Evolutionary conservation across 2,888 invertebrate genomes (phyloP).

Genomic region (Coremacera marginata): DNA sequence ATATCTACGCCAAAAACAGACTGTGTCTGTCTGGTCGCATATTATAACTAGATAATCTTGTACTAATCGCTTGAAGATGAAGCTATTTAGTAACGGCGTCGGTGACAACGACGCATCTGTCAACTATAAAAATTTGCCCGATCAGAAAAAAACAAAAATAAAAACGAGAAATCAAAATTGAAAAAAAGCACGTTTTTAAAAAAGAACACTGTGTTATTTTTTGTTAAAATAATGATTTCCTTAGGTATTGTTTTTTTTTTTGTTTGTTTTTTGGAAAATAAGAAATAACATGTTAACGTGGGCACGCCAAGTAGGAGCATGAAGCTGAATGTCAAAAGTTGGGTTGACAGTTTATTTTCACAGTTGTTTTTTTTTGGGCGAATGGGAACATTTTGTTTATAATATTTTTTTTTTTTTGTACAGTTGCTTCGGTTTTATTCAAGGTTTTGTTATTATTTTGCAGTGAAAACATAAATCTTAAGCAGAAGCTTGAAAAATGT

Average conservation of each 20-base stretch:
- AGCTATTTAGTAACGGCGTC: not conserved
- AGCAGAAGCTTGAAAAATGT: not conserved
- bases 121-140: not conserved
- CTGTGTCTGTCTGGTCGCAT: too few relatives aligned
- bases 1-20: too few relatives aligned
- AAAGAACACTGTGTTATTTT: not conserved
- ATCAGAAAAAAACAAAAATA: not conserved
- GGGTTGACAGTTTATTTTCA: not conserved
- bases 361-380: not conserved
- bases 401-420: not conserved
- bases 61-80: not conserved
- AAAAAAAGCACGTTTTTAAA: not conserved
- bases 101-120: not conserved
- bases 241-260: too few relatives aligned
- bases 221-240: not conserved
- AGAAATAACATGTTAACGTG: not conserved
- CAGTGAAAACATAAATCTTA: not conserved
- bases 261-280: not conserved
- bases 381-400: not conserved
- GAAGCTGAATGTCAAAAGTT: not conserved
- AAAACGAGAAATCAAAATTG: not conserved
- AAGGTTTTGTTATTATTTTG: not conserved
- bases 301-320: not conserved
- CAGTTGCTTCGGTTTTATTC: not conserved
- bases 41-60: not conserved